phyloP scores from a whole-genome alignment of 2,888 invertebrate genomes.

The Meteorus colon region DNA sequence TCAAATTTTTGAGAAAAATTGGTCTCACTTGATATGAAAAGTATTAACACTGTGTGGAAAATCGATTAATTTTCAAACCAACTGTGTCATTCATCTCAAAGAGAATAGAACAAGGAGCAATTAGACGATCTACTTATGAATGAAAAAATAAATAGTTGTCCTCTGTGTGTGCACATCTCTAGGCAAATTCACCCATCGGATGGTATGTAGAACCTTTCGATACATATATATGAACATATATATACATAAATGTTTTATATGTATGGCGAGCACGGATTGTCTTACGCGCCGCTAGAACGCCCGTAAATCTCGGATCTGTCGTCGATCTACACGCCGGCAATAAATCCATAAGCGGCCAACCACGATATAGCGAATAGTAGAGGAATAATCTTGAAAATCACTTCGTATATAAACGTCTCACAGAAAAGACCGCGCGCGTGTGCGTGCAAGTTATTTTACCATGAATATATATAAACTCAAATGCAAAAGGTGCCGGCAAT shows the following conservation, averaged over 20 bases:
- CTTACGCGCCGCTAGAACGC: slow-evolving; percentile 44
- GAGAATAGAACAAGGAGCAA: too few species aligned
- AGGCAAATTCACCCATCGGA: slow-evolving; percentile 12
- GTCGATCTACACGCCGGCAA: slow-evolving; percentile 55
- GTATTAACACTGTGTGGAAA: too few species aligned
- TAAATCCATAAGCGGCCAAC: slow-evolving; percentile 48
- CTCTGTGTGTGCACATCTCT: slow-evolving; percentile 1
- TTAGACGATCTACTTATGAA: neutral
- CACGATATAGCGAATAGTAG: slow-evolving; percentile 39
- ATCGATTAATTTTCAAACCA: too few species aligned
- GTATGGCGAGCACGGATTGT: slow-evolving; percentile 35
- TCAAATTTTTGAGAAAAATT: too few species aligned
- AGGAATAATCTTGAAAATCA: slow-evolving; percentile 51
- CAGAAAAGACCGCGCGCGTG: slow-evolving; percentile 28
- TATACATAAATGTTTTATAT: slow-evolving; percentile 1
- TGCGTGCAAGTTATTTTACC: slow-evolving; percentile 20
- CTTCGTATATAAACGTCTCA: slow-evolving; percentile 38
- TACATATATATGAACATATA: slow-evolving; percentile 3
- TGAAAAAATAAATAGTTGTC: neutral
- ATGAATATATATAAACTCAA: slow-evolving; percentile 7
- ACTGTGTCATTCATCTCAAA: too few species aligned
- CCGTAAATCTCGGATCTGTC: slow-evolving; percentile 56
- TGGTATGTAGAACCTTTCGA: slow-evolving; percentile 20
- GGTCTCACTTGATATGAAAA: too few species aligned
- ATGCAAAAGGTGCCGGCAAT: slow-evolving; percentile 23